Evolutionary conservation across 2,113 vertebrate genomes (phyloP), one percentile per base, ranked within the genome.

Genomic region (Theristicus caerulescens): DNA sequence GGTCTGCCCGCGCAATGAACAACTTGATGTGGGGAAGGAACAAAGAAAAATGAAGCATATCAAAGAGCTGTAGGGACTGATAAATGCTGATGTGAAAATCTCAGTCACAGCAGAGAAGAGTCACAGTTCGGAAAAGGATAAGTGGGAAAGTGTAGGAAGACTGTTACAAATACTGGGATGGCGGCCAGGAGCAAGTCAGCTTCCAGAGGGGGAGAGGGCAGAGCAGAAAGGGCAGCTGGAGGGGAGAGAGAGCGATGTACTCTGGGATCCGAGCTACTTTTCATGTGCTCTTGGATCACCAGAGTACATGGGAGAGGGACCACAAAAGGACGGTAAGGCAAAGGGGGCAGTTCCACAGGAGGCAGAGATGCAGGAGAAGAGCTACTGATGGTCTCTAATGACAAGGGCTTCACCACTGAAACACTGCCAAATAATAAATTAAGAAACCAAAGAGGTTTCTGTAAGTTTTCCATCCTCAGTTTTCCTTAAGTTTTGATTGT

Each of bases 301-400:
- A 34, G 31, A 54, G 18, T 10, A 32, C 5, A 0, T 34, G 44
- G 31, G 14, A 67, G 12, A 22, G 8, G 19, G 9, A 86, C 19
- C 65, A 46, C n/a, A 22, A 69, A 71, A n/a, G 40, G 58, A 52
- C 0, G 0, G n/a, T 19, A 59, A 64, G 52, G 36, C 6, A 1
- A 88, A 79, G 36, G 51, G 49, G 9, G 6, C 34, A 61, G 64
- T 15, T 59, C 49, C 90, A 51, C 11, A 61, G 64, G 10, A 36
- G 36, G 34, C 11, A 38, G 49, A 49, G 34, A 20, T 44, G 59
- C 31, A 47, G 44, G 36, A 1, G 1, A n/a, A 36, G 66, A 91
- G 54, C 7, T 57, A 22, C 16, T 11, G 40, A 20, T 42, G 47
- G 40, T 52, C 26, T 64, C 55, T 52, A 32, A 54, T 2, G 36